These are phyloP conservation scores for Alcedo atthis DNA, from an alignment of 2,797 vertebrate species.

Conservation along the genomic window DNA sequence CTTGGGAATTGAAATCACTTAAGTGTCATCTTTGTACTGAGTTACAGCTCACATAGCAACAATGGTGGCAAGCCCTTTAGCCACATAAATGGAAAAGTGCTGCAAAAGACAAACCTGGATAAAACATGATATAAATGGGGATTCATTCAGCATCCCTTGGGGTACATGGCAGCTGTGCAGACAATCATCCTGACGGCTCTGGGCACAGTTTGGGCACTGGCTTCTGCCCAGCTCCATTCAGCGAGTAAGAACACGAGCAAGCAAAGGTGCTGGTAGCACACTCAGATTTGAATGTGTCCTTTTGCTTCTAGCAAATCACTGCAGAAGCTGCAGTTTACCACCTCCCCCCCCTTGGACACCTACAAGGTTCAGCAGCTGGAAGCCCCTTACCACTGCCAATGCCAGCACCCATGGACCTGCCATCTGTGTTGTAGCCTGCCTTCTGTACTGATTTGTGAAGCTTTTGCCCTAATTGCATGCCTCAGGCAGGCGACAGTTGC, in stretches of 20 bases:
- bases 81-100: not conserved
- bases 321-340: not conserved
- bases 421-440: conserved; percentile 4
- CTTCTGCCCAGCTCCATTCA: not conserved
- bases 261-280: not conserved
- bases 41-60: not conserved
- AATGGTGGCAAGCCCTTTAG: conserved; percentile 21
- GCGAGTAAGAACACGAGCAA: not conserved
- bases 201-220: not conserved
- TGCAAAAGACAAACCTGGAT: not conserved
- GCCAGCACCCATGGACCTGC: not conserved
- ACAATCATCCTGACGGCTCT: not conserved
- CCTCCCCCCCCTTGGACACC: not conserved
- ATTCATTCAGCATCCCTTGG: not conserved
- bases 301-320: not conserved
- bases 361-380: conserved; percentile 24
- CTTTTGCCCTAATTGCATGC: conserved; percentile 40
- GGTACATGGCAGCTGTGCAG: not conserved
- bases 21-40: not conserved
- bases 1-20: not conserved
- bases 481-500: conserved; percentile 54
- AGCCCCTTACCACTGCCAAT: not conserved
- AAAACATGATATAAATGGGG: not conserved
- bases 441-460: conserved; percentile 44
- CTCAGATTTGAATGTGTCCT: not conserved